A percentile compares a stretch with the other conserved stretches of the same genome.
Conservation (phyloP, 2,888 invertebrate species). For the Netelia melanura region DNA sequence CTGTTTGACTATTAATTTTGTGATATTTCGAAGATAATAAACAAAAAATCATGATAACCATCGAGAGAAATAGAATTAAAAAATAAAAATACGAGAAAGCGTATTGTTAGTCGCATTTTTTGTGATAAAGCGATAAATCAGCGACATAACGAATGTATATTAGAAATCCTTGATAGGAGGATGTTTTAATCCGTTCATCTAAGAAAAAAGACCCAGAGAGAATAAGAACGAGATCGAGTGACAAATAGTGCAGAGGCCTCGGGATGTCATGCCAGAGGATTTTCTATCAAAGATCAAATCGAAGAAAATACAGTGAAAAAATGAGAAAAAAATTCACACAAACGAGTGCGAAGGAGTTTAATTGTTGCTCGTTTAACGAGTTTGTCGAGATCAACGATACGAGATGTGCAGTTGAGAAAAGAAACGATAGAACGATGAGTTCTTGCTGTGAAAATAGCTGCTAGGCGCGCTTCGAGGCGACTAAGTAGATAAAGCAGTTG, state of each 20-base stretch:
- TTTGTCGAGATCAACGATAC: conserved; percentile 53
- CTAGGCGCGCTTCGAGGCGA: conserved; percentile 23
- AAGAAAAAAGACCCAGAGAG: neutral
- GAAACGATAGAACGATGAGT: conserved; percentile 41
- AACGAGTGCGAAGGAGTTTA: conserved; percentile 8
- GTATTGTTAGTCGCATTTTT: neutral
- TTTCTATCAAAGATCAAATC: neutral
- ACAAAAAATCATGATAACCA: neutral
- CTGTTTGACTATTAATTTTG: neutral
- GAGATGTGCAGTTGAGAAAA: conserved; percentile 19
- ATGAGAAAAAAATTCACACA: conserved; percentile 44
- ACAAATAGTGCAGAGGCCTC: neutral
- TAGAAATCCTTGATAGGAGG: neutral
- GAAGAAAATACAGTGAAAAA: conserved; percentile 2
- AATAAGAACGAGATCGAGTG: neutral
- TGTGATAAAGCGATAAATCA: neutral
- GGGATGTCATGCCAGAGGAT: neutral
- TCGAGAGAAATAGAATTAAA: neutral
- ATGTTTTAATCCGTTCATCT: neutral
- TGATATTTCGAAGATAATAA: neutral
- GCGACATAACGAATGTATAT: neutral
- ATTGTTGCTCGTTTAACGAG: conserved; percentile 27
- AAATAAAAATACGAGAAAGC: neutral
- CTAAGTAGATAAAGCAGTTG: conserved; percentile 42
- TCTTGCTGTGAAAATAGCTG: conserved; percentile 55